These are phyloP conservation scores for Xiphias gladius DNA, from an alignment of 2,113 vertebrate species.

Conservation along the genomic window DNA sequence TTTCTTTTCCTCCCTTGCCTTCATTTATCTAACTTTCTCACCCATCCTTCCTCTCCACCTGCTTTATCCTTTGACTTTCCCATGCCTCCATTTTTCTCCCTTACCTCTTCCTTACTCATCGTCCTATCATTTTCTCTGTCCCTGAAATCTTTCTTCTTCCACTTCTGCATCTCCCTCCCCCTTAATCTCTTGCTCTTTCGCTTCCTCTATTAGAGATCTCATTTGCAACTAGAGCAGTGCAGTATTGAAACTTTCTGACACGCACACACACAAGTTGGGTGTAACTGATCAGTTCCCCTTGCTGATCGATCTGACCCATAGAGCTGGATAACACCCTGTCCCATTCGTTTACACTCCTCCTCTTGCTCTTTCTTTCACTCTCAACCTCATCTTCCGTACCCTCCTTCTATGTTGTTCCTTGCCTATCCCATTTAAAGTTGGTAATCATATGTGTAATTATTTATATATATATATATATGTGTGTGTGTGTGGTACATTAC, in stretches of 20 bases:
- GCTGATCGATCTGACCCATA: slow-evolving; percentile 69
- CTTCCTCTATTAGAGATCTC: slow-evolving; percentile 50
- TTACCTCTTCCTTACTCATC: neutral
- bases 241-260: slow-evolving; percentile 39
- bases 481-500: neutral
- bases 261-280: slow-evolving; percentile 36
- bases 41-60: slow-evolving; percentile 18
- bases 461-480: neutral
- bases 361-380: slow-evolving; percentile 14
- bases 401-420: neutral
- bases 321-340: slow-evolving; percentile 66
- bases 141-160: slow-evolving; percentile 5
- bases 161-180: slow-evolving; percentile 18
- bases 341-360: slow-evolving; percentile 57
- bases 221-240: slow-evolving; percentile 63
- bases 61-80: slow-evolving; percentile 19
- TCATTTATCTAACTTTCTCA: slow-evolving; percentile 40
- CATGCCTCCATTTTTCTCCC: slow-evolving; percentile 19
- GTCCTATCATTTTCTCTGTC: neutral
- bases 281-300: slow-evolving; percentile 63
- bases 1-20: neutral
- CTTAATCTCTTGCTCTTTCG: slow-evolving; percentile 29
- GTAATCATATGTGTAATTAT: slow-evolving; percentile 16
- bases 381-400: neutral
- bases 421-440: neutral